These are phyloP conservation scores for Glyphotaelius pellucidus DNA, from an alignment of 2,888 invertebrate genomes.

Conservation along the genomic window DNA sequence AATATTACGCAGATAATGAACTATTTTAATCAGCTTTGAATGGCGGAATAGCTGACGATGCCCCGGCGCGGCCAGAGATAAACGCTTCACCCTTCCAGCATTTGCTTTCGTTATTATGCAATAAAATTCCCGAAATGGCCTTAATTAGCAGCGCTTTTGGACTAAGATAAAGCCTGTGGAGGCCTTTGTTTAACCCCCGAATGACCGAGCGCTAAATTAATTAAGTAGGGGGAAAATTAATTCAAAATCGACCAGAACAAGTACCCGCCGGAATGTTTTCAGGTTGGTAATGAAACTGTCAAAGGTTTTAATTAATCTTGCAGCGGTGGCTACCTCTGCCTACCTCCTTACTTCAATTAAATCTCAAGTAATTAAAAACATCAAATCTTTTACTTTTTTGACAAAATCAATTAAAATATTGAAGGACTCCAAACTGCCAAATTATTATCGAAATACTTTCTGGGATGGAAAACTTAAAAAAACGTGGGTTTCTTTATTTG, in stretches of 20 bases:
- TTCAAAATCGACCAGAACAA: not conserved
- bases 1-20: conserved; percentile 58
- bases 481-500: no score
- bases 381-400: not conserved
- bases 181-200: conserved; percentile 28
- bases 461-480: no score
- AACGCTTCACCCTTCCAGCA: conserved; percentile 60
- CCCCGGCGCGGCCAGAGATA: conserved; percentile 42
- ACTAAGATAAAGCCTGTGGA: conserved; percentile 42
- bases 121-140: conserved; percentile 64
- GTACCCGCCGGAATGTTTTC: not conserved
- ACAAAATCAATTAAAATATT: not conserved
- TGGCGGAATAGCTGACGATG: conserved; percentile 12
- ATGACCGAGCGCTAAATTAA: not conserved
- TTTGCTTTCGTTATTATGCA: conserved; percentile 65
- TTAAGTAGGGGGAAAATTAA: conserved; percentile 2
- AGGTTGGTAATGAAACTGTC: not conserved
- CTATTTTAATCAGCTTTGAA: conserved; percentile 52
- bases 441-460: no score
- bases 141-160: conserved; percentile 63
- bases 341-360: not conserved
- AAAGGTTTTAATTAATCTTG: not conserved
- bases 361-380: not conserved
- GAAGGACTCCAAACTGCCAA: not conserved
- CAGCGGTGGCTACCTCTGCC: not conserved